Evolutionary conservation across 2,113 vertebrate genomes (phyloP).

Genomic region (Natator depressus): DNA sequence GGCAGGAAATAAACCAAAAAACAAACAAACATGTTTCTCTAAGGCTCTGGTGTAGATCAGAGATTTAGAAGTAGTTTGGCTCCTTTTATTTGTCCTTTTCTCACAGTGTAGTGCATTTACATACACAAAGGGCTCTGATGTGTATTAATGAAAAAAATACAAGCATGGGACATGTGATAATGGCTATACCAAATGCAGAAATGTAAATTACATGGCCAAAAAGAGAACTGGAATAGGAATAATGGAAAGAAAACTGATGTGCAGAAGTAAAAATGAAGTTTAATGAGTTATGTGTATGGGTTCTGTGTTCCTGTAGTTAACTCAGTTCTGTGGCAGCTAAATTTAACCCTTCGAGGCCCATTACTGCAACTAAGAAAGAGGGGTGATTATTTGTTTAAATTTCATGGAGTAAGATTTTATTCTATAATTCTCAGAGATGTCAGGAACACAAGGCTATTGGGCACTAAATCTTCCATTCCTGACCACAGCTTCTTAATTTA

Average conservation of each 20-base stretch:
- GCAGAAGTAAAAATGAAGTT: neutral
- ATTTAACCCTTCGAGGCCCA: neutral
- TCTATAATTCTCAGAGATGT: neutral
- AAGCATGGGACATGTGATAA: neutral
- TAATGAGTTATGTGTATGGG: neutral
- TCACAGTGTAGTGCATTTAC: neutral
- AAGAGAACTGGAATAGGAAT: neutral
- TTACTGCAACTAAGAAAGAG: neutral
- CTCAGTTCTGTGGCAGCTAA: neutral
- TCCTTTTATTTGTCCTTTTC: neutral
- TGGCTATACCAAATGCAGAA: neutral
- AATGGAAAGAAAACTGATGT: neutral
- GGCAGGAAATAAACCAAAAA: neutral
- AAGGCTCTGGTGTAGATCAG: neutral
- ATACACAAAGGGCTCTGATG: neutral
- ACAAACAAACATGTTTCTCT: neutral
- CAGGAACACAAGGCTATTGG: neutral
- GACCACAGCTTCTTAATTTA: neutral
- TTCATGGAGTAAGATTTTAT: neutral
- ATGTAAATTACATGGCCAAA: neutral
- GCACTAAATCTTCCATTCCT: neutral
- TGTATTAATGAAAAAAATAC: neutral
- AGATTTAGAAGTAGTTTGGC: neutral
- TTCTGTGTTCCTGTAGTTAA: neutral
- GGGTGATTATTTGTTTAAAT: neutral